Conservation (phyloP, 2,888 invertebrate genomes). For the Bellardia bayeri region DNA sequence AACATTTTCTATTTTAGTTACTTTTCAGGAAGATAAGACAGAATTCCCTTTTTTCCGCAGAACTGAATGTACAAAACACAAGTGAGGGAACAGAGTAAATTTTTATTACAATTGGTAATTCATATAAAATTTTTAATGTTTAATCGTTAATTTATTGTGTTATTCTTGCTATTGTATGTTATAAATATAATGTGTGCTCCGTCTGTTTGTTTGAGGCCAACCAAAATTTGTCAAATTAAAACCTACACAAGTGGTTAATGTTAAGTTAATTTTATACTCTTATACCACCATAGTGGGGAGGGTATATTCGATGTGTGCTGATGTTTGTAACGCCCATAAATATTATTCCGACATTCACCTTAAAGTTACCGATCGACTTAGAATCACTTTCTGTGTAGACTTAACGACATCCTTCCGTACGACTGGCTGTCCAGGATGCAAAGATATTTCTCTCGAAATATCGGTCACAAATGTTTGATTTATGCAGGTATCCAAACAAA, state of each 20-base stretch:
- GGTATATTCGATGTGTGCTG: no score
- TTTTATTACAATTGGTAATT: background rate
- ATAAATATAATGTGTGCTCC: background rate
- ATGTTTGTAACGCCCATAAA: no score
- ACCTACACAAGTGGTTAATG: background rate
- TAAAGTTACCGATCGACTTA: no score
- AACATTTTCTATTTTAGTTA: constrained; percentile 56
- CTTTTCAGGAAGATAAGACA: background rate
- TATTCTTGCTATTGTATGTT: background rate
- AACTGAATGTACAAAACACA: background rate
- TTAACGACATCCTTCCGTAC: no score
- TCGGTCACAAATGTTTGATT: no score
- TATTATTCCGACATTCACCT: no score
- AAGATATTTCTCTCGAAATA: no score
- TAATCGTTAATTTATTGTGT: constrained; percentile 2
- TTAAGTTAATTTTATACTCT: background rate
- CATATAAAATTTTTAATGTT: background rate
- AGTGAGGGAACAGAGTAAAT: background rate
- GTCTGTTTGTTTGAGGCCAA: no score
- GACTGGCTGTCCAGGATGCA: no score
- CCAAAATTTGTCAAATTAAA: background rate
- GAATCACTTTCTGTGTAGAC: no score
- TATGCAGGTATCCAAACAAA: no score
- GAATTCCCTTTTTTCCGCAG: background rate
- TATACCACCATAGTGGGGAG: no score